A percentile compares a stretch with the other conserved stretches of the same genome.
These are phyloP conservation scores for Desmophyllum pertusum DNA, from an alignment of 92 coral and sea anemone genomes.

Conservation along the genomic window DNA sequence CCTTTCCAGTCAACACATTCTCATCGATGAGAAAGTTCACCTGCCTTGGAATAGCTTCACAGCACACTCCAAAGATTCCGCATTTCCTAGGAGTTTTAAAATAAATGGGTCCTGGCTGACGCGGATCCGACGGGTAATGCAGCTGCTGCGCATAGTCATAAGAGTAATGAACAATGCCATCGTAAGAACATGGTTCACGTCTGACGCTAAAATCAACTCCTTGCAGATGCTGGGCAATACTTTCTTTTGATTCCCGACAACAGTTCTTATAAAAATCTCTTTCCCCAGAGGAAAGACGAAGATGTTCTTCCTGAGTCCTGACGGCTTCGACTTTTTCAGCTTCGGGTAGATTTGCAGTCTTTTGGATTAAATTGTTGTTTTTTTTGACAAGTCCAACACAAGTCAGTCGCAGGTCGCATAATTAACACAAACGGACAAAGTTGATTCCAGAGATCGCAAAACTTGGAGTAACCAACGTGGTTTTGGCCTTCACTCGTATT, in stretches of 20 bases:
- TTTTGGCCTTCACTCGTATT: constrained; percentile 13
- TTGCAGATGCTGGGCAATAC: too few species aligned
- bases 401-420: too few species aligned
- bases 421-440: too few species aligned
- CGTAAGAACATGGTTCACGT: constrained; percentile 18
- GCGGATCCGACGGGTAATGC: constrained; percentile 50
- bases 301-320: constrained; percentile 32
- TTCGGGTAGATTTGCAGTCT: too few species aligned
- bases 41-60: constrained; percentile 62
- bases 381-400: constrained; percentile 41
- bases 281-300: constrained; percentile 26
- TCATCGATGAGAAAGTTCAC: constrained; percentile 65
- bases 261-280: too few species aligned
- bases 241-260: too few species aligned
- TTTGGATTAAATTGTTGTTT: constrained; percentile 27
- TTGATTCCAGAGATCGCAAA: constrained; percentile 42
- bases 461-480: too few species aligned
- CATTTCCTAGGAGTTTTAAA: constrained; percentile 62
- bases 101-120: too few species aligned
- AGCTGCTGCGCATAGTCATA: too few species aligned
- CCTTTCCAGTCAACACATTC: too few species aligned
- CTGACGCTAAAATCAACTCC: constrained; percentile 18
- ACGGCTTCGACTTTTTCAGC: constrained; percentile 33
- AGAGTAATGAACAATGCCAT: too few species aligned
- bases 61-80: constrained; percentile 53